Evolutionary conservation across 2,113 vertebrate genomes (phyloP), one percentile per base, ranked within the genome.

Genomic region (Cheilinus undulatus): DNA sequence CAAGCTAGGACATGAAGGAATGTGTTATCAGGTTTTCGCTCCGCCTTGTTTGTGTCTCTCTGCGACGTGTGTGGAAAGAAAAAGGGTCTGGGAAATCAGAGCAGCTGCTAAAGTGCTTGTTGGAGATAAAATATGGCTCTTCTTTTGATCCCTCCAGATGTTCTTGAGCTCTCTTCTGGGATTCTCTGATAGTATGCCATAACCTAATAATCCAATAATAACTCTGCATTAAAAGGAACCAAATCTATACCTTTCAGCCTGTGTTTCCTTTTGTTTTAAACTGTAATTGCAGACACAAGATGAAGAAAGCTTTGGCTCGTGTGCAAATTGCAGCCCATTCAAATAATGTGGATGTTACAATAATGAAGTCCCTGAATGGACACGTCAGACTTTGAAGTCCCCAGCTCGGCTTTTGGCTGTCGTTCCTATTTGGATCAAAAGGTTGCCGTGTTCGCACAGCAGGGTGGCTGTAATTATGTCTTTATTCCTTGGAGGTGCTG

Each of bases 1-100:
- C 22, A 77, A 81, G 78, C 38, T 56, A 57, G 48, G 52, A 61
- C 70, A 72, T 48, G 45, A 65, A 80, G 77, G 70, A 82, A 86
- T 82, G 70, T 40, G 45, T 20, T 22, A 76, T 70, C 65, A 73
- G 60, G 59, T 67, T 76, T 27, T 1, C 23, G 40, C 73, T 67
- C 73, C 45, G 32, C 49, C 74, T 67, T 59, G 61, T 74, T 73
- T 68, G 57, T 61, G 60, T 75, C 65, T 19, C 71, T 60, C 66
- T 23, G 51, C 34, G 66, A 40, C 5, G 38, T 12, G 27, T 48
- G 48, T 34, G 32, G 23, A 11, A 60, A 53, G 76, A 53, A 58
- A 59, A 69, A 62, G 36, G 12, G 11, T 53, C 45, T 27, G 20
- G 69, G 75, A 86, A 82, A 82, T 72, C 43, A 67, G 59, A 60